Percentiles rank a stretch among this genome's conserved stretches.
Conservation (phyloP, 2,797 vertebrate species). For the Peromyscus attwateri region DNA sequence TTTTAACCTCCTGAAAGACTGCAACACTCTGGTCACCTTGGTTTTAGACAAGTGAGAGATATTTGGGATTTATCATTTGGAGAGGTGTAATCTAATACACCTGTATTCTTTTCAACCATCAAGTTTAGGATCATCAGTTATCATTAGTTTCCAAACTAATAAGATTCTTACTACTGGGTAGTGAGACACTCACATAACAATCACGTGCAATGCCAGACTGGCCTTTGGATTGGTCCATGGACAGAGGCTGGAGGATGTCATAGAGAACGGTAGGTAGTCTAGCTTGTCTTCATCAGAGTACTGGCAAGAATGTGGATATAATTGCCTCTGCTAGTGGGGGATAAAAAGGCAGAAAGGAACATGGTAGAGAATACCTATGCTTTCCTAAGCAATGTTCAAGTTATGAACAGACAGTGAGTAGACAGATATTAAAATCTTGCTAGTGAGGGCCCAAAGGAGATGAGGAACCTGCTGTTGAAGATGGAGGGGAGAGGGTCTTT, state of each 20-base stretch:
- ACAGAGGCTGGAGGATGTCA: constrained; percentile 44
- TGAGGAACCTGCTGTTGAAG: background rate
- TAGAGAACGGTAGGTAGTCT: background rate
- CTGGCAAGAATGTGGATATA: background rate
- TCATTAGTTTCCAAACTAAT: background rate
- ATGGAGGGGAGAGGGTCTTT: background rate
- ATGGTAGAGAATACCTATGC: background rate
- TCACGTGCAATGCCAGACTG: background rate
- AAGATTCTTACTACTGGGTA: background rate
- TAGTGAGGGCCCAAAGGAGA: background rate
- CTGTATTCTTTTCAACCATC: background rate
- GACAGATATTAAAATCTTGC: background rate
- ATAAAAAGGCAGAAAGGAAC: background rate
- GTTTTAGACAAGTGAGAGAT: background rate
- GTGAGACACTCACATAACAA: background rate
- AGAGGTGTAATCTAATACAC: background rate
- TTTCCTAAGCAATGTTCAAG: background rate
- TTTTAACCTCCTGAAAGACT: background rate
- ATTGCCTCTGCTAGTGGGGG: background rate
- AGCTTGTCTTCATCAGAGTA: background rate
- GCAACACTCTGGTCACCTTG: background rate
- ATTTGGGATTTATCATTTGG: background rate
- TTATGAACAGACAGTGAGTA: background rate
- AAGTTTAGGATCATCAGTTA: background rate
- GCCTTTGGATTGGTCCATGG: background rate